phyloP scores from a whole-genome alignment of 2,113 vertebrate genomes.

The Ammospiza caudacuta region DNA sequence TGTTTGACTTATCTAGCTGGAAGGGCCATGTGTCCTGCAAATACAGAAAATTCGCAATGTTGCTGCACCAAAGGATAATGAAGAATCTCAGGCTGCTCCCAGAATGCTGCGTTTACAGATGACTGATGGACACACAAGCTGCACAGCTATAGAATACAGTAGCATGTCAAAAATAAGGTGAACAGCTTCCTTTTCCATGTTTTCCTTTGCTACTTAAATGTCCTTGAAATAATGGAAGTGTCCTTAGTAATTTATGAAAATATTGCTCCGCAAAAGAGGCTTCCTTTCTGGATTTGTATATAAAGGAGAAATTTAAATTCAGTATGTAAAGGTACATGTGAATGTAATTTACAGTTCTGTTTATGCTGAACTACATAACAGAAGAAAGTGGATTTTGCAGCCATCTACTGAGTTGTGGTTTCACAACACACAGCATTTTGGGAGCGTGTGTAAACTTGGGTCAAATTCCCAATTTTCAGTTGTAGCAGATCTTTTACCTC shows the following conservation, averaged over 20 bases:
- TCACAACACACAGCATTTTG: accelerated
- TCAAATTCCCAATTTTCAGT: not conserved
- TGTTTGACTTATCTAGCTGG: constrained; percentile 80
- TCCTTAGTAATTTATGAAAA: not conserved
- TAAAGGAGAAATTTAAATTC: not conserved
- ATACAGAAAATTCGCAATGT: constrained; percentile 95
- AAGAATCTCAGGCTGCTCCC: constrained; percentile 93
- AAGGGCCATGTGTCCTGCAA: constrained; percentile 94
- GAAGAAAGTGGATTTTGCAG: not conserved
- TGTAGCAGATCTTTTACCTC: not conserved
- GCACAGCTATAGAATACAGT: constrained; percentile 89
- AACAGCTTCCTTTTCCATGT: constrained; percentile 3
- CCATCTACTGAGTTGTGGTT: not conserved
- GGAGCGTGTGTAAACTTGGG: not conserved
- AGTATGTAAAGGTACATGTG: not conserved
- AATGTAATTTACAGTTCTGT: not conserved
- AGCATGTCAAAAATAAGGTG: constrained; percentile 95
- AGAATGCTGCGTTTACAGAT: constrained; percentile 96
- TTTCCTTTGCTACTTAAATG: not conserved
- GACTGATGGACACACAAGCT: constrained; percentile 94
- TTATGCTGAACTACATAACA: not conserved
- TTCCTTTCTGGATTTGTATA: not conserved
- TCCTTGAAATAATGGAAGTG: not conserved
- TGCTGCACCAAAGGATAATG: constrained; percentile 91
- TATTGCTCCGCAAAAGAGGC: not conserved